These are phyloP conservation scores for Ceramica pisi DNA, from an alignment of 2,888 invertebrate genomes.

Conservation along the genomic window DNA sequence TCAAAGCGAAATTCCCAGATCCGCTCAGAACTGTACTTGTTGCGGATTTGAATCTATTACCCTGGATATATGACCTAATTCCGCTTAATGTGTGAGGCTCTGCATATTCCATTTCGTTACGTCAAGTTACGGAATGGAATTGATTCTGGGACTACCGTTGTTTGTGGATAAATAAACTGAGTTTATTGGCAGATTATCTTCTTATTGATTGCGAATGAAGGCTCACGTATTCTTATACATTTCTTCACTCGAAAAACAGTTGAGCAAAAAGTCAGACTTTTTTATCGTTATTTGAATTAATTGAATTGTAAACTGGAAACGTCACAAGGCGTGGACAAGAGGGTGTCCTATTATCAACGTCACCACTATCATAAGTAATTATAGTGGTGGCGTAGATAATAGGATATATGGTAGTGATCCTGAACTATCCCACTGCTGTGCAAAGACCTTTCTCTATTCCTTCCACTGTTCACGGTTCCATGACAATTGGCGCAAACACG, in stretches of 20 bases:
- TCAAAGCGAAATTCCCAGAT: slow-evolving; percentile 70
- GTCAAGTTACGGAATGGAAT: slow-evolving; percentile 38
- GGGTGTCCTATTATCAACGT: background rate
- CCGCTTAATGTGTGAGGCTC: slow-evolving; percentile 49
- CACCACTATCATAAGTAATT: background rate
- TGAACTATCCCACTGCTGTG: background rate
- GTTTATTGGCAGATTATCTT: slow-evolving; percentile 37
- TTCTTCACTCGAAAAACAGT: background rate
- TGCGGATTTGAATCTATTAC: slow-evolving; percentile 68
- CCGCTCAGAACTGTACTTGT: slow-evolving; percentile 55
- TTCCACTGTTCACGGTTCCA: too few relatives aligned
- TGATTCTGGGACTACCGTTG: slow-evolving; percentile 19
- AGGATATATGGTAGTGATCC: too few relatives aligned
- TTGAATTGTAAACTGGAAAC: background rate
- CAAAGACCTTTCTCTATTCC: background rate
- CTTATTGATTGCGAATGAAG: slow-evolving; percentile 10
- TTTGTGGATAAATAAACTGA: slow-evolving; percentile 51
- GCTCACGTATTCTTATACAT: background rate
- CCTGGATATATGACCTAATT: slow-evolving; percentile 66
- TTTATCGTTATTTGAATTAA: background rate
- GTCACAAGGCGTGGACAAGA: background rate
- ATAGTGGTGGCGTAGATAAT: too few relatives aligned
- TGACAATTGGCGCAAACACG: too few relatives aligned
- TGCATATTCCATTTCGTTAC: slow-evolving; percentile 54
- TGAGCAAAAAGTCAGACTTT: background rate